Evolutionary conservation across 2,797 vertebrate species (phyloP).

Genomic region (Gephyroberyx darwinii): DNA sequence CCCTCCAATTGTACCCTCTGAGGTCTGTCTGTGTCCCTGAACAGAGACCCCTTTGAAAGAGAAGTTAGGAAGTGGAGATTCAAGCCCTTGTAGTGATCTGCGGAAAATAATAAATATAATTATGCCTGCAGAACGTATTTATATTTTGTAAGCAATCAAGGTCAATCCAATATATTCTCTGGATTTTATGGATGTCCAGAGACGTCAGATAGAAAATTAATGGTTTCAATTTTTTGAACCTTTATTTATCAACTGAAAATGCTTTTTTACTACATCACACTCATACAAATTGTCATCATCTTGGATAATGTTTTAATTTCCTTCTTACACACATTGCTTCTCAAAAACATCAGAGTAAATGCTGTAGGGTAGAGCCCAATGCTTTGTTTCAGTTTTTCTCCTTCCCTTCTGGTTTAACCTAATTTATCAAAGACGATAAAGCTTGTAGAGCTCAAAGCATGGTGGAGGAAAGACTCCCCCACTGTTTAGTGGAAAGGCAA

Average conservation of each 20-base stretch:
- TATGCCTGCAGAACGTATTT: background rate
- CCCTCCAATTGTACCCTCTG: conserved; percentile 57
- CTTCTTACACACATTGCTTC: conserved; percentile 25
- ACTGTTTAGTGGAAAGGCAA: conserved; percentile 9
- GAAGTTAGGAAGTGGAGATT: conserved; percentile 33
- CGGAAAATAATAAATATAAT: conserved; percentile 30
- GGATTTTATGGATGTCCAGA: no score
- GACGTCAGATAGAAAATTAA: no score
- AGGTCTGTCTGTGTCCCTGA: conserved; percentile 42
- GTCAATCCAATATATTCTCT: background rate
- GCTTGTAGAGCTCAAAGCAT: conserved; percentile 27
- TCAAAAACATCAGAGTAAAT: conserved; percentile 38
- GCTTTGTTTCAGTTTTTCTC: conserved; percentile 30
- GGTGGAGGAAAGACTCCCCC: conserved; percentile 10
- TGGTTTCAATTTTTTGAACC: no score
- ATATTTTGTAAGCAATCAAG: background rate
- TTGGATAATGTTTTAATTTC: conserved; percentile 49
- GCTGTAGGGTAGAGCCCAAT: conserved; percentile 21
- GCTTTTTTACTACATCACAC: conserved; percentile 23
- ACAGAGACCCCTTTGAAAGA: conserved; percentile 75
- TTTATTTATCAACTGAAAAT: no score
- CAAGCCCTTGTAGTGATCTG: conserved; percentile 9
- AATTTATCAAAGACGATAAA: conserved; percentile 41
- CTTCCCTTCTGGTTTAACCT: conserved; percentile 17
- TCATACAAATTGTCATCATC: conserved; percentile 19